Base-by-base conservation (phyloP, 2,113 vertebrate genomes). In the Oryzias celebensis region DNA sequence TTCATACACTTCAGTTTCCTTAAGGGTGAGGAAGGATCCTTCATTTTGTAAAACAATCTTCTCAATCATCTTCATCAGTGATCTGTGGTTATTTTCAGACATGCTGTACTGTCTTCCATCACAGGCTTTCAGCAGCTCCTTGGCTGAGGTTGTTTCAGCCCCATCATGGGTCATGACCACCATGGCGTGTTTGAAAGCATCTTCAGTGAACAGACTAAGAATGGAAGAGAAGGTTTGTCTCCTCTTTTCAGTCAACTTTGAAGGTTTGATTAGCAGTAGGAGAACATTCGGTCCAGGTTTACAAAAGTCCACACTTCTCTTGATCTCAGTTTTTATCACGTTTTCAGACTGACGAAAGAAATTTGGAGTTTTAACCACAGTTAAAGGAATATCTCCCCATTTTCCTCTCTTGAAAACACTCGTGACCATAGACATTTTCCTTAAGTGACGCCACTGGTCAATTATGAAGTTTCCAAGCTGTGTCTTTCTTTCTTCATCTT, bases 251-350 rank as follows among this genome's bases (percentile, higher is more conserved):
- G 47, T 62, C 31, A 81, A 81, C 0, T 64, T n/a, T 26, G 52
- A 54, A 48, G 61, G 65, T 2, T 66, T 81, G 24, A 73, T 49
- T 18, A 76, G 24, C 48, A 77, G 73, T 65, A 81, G 57, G 15
- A 81, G 17, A 14, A 65, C 57, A 31, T 75, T 71, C 28, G 77
- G 72, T 57, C 73, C 78, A 17, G 78, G 79, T 13, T 15, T 4
- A 26, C 70, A 68, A 2, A 71, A 62, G 36, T 1, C 23, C 14
- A 22, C 6, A 42, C 71, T 72, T 0, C 0, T 54, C 15, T 7
- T 46, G 4, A 75, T 7, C 23, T 64, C 56, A 28, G 5, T 0
- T 58, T 4, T 54, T 2, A 64, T 0, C 0, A 0, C 0, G 0
- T 62, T 16, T 13, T 1, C 51, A 58, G 52, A 17, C 42, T 67